Conservation (phyloP, 2,888 invertebrate genomes). For the Sinotaia quadrata region DNA sequence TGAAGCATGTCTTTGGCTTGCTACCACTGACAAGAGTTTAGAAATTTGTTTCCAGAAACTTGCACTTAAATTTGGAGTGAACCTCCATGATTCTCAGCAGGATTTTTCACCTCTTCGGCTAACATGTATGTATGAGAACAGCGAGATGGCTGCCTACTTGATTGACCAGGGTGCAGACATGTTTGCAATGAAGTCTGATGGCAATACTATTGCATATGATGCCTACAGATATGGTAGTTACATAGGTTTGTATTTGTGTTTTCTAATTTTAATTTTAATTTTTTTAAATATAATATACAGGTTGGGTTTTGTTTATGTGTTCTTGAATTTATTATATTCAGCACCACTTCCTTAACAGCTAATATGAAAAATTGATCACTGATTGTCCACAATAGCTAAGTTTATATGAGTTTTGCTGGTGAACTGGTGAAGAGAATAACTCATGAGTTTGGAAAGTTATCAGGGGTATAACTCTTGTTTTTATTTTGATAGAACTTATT, state of each 20-base stretch:
- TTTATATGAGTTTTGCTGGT: too few relatives aligned
- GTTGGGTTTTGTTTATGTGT: too few relatives aligned
- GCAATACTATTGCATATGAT: slow-evolving; percentile 1
- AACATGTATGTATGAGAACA: slow-evolving; percentile 12
- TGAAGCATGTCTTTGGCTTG: slow-evolving; percentile 13
- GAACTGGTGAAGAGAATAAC: too few relatives aligned
- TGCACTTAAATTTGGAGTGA: slow-evolving; percentile 17
- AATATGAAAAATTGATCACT: too few relatives aligned
- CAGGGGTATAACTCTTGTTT: too few relatives aligned
- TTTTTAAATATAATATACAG: too few relatives aligned
- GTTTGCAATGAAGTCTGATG: background rate
- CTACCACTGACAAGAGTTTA: slow-evolving; percentile 6
- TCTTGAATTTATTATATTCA: too few relatives aligned
- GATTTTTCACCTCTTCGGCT: slow-evolving; percentile 1
- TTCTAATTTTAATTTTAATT: too few relatives aligned
- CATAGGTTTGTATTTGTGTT: background rate
- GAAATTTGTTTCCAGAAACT: background rate
- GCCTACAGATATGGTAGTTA: slow-evolving; percentile 14
- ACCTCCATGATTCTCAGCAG: background rate
- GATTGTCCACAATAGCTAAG: too few relatives aligned
- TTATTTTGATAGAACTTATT: too few relatives aligned
- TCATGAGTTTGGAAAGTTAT: too few relatives aligned
- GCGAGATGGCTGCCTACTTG: slow-evolving; percentile 6
- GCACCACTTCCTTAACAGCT: too few relatives aligned
- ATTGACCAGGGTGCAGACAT: slow-evolving; percentile 20